Evolutionary conservation across 2,797 vertebrate genomes (phyloP), one percentile per base, ranked within the genome.

Genomic region (Acanthopagrus latus): DNA sequence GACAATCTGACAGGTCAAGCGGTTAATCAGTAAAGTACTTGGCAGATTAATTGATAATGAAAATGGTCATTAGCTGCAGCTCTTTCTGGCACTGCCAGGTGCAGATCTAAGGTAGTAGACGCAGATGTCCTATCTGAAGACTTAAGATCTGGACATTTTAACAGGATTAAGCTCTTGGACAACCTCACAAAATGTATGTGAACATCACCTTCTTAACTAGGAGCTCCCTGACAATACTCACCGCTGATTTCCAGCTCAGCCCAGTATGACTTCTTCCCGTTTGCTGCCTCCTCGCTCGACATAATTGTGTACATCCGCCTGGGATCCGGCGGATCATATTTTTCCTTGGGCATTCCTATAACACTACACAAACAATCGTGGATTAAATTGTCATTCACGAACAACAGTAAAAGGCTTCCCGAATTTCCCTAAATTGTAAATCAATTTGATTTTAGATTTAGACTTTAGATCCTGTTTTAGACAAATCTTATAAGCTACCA

Each of bases 261-360:
- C 98, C 98, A 99, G 93, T 98, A 97, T 88, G 98, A 98, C 94
- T 99, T 99, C 95, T 99, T 99, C 89, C 98, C 98, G 65, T 97
- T 98, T 90, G 98, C 96, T 95, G 96, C 97, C 92, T 99, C 98
- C 92, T 99, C 98, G 85, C 94, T 97, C 81, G 98, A 98, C 98
- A 99, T 99, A 95, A 99, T 98, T 92, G 98, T 99, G 93, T 99
- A 99, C 97, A 99, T 99, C 96, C 97, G 97, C 97, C 98, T 96
- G 88, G 97, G 98, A 95, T 99, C 98, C 88, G 98, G 97, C 95
- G 97, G 97, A 94, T 99, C 97, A 97, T 99, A 99, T 96, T 99
- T 98, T 97, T 98, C 98, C 97, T 98, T 98, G 97, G 97, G 97
- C 97, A 99, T 99, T 96, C 97, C 98, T 98, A 93, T 93, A 89